These are phyloP conservation scores for Ophion slaviceki DNA, from an alignment of 2,888 invertebrate species.

Conservation along the genomic window DNA sequence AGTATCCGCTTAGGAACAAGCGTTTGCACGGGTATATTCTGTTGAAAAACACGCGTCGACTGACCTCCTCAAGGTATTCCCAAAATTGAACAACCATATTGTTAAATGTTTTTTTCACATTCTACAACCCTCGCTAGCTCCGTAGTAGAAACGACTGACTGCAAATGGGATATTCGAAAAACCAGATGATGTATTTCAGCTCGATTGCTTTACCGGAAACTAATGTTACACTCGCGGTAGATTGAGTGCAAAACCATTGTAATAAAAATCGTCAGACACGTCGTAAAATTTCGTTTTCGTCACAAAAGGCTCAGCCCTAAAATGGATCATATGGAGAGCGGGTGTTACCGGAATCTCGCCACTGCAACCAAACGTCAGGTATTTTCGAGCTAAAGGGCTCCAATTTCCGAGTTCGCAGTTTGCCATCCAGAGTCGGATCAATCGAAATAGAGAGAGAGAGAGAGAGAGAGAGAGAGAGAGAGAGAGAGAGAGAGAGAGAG, in stretches of 20 bases:
- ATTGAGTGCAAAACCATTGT: too few species aligned
- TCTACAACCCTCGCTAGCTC: too few species aligned
- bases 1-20: neutral
- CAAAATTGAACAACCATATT: too few species aligned
- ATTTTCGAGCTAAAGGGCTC: conserved; percentile 14
- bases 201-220: too few species aligned
- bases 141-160: too few species aligned
- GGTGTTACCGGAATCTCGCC: neutral
- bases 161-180: too few species aligned
- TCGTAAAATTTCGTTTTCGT: too few species aligned
- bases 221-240: too few species aligned
- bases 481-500: neutral
- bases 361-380: conserved; percentile 9
- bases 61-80: too few species aligned
- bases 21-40: neutral
- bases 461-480: neutral
- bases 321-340: neutral
- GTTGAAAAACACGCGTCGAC: too few species aligned
- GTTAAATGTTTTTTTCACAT: too few species aligned
- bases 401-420: conserved; percentile 13
- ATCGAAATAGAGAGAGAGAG: conserved; percentile 17
- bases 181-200: too few species aligned
- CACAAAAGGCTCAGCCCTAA: neutral
- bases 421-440: conserved; percentile 4
- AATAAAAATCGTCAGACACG: neutral